phyloP scores from a whole-genome alignment of 2,797 vertebrate species.

The Rachycentron canadum region DNA sequence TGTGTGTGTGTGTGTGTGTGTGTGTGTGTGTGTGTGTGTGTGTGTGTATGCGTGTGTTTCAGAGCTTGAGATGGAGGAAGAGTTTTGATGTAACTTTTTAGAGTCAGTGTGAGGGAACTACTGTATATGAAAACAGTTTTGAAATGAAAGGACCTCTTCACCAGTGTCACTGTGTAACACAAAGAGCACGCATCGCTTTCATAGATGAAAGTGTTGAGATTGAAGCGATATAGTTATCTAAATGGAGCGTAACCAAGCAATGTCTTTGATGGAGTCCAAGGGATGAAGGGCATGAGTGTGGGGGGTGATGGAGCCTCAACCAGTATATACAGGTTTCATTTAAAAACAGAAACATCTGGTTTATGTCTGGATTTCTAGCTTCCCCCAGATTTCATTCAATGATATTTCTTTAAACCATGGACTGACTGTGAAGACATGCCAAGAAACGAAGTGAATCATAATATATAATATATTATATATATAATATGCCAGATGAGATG shows the following conservation, averaged over 20 bases:
- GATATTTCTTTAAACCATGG: no score
- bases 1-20: background rate
- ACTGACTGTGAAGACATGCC: no score
- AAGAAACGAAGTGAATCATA: no score
- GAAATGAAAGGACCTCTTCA: background rate
- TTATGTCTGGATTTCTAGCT: background rate
- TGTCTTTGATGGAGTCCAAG: background rate
- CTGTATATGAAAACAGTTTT: background rate
- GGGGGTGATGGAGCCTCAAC: background rate
- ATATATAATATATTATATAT: no score
- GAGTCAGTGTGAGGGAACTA: background rate
- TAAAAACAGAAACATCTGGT: background rate
- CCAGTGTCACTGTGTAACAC: background rate
- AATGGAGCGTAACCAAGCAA: background rate
- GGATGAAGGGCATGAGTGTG: background rate
- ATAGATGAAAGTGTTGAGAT: background rate
- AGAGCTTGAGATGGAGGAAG: background rate
- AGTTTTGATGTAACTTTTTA: background rate
- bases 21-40: no score
- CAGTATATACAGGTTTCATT: background rate
- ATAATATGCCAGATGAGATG: no score
- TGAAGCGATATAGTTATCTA: background rate
- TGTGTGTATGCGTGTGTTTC: background rate
- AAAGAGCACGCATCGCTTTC: background rate
- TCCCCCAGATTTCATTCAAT: background rate